Base-by-base conservation (phyloP, 2,113 vertebrate species). In the Laticauda colubrina region DNA sequence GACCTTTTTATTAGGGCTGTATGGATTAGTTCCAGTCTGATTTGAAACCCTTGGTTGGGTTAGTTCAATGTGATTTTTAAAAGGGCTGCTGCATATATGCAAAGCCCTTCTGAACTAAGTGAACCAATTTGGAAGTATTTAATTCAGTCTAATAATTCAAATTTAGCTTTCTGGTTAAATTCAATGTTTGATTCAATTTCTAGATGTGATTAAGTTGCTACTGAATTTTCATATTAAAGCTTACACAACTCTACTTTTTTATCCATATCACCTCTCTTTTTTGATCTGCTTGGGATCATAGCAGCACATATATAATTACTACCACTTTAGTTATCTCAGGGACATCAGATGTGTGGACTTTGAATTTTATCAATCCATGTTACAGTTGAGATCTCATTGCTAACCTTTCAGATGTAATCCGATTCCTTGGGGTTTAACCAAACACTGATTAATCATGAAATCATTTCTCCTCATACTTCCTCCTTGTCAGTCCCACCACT, bases 401-500 rank as follows among this genome's bases (percentile, higher is more conserved):
- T 43, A 87, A 89, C 45, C 69, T 89, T 89, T 56, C 57, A 92
- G 57, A 57, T 85, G 59, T 29, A 94, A n/a, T 55, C 45, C 23
- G 48, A 39, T 48, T 88, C 69, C 56, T 61, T 85, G 87, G 75
- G 21, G 56, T 59, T 51, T 89, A 85, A 64, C 87, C 69, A 91
- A 86, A 89, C 89, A 91, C 15, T 54, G 53, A 39, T 75, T 91
- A 91, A 89, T 91, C 29, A 21, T 61, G n/a, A 9, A 53, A 88
- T 53, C 24, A 56, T n/a, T 69, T 92, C 39, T 23, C 14, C 18
- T 43, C 48, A 4, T 87, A 57, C 34, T 94, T 91, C 53, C 23
- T 69, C 29, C n/a, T 61, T 48, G 12, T 34, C 45, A n/a, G 56
- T 57, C 88, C 95, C 95, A 96, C 96, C 94, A 96, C 93, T 96